phyloP scores from a whole-genome alignment of 2,113 vertebrate species.

The Cromileptes altivelis region DNA sequence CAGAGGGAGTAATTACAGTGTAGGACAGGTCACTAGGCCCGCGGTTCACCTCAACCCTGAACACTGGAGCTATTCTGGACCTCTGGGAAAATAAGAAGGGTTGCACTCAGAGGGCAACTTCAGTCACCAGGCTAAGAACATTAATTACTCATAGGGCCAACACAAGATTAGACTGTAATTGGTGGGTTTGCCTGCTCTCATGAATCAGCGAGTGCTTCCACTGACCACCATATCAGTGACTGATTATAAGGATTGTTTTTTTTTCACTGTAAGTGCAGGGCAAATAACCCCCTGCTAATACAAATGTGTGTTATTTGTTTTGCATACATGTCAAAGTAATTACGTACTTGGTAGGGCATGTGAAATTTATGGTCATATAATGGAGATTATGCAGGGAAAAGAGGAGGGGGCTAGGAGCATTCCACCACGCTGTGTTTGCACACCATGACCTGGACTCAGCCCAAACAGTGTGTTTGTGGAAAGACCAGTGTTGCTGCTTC shows the following conservation, averaged over 20 bases:
- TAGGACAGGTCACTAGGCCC: constrained; percentile 65
- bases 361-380: constrained; percentile 22
- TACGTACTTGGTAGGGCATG: not conserved
- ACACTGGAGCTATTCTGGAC: constrained; percentile 70
- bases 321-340: constrained; percentile 47
- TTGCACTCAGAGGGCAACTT: constrained; percentile 53
- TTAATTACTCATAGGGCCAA: constrained; percentile 71
- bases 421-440: constrained; percentile 46
- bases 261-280: constrained; percentile 16
- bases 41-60: constrained; percentile 73
- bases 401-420: constrained; percentile 29
- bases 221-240: constrained; percentile 60
- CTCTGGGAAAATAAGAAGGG: constrained; percentile 63
- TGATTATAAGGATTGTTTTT: constrained; percentile 53
- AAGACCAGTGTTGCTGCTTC: not conserved
- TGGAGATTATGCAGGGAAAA: constrained; percentile 7
- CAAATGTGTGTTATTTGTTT: constrained; percentile 41
- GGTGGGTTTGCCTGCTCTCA: constrained; percentile 51
- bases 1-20: constrained; percentile 73
- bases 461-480: constrained; percentile 22
- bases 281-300: constrained; percentile 38
- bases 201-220: constrained; percentile 52
- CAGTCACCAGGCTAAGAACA: constrained; percentile 57
- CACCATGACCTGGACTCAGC: constrained; percentile 46
- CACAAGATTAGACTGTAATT: constrained; percentile 72